Conservation (phyloP, 1,140 invertebrate species). For the Calosoma granatense region DNA sequence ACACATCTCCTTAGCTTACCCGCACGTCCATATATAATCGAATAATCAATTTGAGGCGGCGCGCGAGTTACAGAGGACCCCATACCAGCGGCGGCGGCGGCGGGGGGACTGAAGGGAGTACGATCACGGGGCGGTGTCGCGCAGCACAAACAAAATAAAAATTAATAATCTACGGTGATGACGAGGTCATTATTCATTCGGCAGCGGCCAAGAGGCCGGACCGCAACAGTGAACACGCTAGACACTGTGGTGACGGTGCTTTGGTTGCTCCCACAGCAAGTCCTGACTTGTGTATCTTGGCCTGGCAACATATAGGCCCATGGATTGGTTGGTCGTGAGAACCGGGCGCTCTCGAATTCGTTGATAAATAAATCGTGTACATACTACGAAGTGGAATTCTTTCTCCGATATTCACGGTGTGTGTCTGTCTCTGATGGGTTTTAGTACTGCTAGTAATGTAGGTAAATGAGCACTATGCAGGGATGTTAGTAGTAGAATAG, state of each 20-base stretch:
- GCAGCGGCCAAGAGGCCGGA: background rate
- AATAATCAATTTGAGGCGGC: conserved; percentile 1
- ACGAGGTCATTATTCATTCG: conserved; percentile 3
- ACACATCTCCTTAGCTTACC: no score
- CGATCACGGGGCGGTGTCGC: background rate
- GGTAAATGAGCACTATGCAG: no score
- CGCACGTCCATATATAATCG: background rate
- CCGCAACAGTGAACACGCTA: background rate
- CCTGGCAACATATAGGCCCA: background rate
- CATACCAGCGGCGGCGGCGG: background rate
- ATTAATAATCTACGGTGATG: conserved; percentile 5
- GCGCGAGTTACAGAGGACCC: no score
- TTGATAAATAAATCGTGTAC: conserved; percentile 7
- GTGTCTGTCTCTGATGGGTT: no score
- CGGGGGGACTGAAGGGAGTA: background rate
- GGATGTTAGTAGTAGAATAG: no score
- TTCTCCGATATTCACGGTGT: no score
- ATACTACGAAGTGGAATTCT: no score
- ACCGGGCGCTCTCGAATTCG: background rate
- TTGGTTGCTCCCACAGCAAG: background rate
- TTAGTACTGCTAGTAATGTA: no score
- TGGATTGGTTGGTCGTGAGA: background rate
- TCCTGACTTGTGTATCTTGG: no score
- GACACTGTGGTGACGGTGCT: background rate
- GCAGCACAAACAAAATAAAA: conserved; percentile 5